Conservation (phyloP, 2,888 invertebrate species). For the Rotaria sp. region DNA sequence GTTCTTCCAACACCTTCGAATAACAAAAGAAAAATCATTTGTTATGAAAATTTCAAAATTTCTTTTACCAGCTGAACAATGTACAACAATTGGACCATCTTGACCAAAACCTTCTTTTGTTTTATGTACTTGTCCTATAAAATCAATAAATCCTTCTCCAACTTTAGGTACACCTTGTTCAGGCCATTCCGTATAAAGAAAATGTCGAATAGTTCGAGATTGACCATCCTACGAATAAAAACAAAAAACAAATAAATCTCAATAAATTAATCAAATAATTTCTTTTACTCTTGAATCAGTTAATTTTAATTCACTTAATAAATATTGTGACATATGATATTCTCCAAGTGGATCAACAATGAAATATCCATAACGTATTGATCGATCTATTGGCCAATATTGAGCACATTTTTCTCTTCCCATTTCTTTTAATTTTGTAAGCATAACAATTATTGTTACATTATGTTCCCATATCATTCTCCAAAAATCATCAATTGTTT, state of each 20-base stretch:
- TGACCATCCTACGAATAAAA: constrained; percentile 67
- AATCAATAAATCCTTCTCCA: constrained; percentile 96
- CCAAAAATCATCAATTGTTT: constrained; percentile 98
- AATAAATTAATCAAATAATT: not conserved
- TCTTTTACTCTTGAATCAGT: constrained; percentile 74
- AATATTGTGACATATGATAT: constrained; percentile 98
- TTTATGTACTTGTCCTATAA: constrained; percentile 97
- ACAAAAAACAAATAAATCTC: not conserved
- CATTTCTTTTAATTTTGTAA: constrained; percentile 94
- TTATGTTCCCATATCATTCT: constrained; percentile 99
- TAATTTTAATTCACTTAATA: constrained; percentile 93
- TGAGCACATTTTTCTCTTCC: constrained; percentile 96
- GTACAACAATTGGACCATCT: constrained; percentile 96
- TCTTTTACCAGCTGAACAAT: constrained; percentile 61
- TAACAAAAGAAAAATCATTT: constrained; percentile 46
- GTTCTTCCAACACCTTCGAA: constrained; percentile 96
- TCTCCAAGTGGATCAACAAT: constrained; percentile 98
- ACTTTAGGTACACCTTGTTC: constrained; percentile 79
- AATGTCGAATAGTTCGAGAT: constrained; percentile 63
- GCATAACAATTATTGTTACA: constrained; percentile 95
- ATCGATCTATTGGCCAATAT: constrained; percentile 97
- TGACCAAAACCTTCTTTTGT: constrained; percentile 99
- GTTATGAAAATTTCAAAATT: not conserved
- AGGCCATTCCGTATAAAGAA: constrained; percentile 60
- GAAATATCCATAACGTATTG: constrained; percentile 90